A percentile compares a stretch with the other conserved stretches of the same genome.
Evolutionary conservation across 2,888 invertebrate species (phyloP).

Genomic region (Leucophora obtusa): DNA sequence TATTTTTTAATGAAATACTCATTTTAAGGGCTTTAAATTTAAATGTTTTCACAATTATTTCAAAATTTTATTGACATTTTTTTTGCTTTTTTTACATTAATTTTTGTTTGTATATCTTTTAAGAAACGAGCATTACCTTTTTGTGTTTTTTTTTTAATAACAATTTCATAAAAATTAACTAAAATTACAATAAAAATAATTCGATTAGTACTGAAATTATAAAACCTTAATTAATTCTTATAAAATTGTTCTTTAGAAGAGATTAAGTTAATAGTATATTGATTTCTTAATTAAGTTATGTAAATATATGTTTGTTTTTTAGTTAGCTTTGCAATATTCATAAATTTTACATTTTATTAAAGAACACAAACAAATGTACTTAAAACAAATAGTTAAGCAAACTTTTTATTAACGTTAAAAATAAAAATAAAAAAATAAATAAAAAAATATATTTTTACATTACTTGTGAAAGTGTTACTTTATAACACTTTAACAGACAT

Average conservation of each 20-base stretch:
- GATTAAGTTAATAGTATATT: slow-evolving; percentile 48
- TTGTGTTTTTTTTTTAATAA: slow-evolving; percentile 28
- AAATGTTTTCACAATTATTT: slow-evolving; percentile 40
- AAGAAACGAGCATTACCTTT: slow-evolving; percentile 56
- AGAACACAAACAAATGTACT: slow-evolving; percentile 55
- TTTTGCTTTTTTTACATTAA: slow-evolving; percentile 47
- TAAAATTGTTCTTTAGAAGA: slow-evolving; percentile 34
- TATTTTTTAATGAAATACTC: slow-evolving; percentile 1
- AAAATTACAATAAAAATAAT: slow-evolving; percentile 11
- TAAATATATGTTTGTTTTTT: slow-evolving; percentile 52
- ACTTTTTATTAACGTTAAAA: slow-evolving; percentile 36
- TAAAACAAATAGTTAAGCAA: slow-evolving; percentile 49
- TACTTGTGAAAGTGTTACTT: slow-evolving; percentile 35
- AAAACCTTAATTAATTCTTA: slow-evolving; percentile 31
- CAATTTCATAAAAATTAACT: slow-evolving; percentile 47
- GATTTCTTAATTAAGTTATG: slow-evolving; percentile 53
- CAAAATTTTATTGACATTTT: slow-evolving; percentile 50
- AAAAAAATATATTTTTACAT: slow-evolving; percentile 51
- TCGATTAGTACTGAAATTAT: background rate
- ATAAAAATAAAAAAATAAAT: slow-evolving; percentile 51
- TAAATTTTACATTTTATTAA: slow-evolving; percentile 38
- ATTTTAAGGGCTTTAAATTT: slow-evolving; percentile 23
- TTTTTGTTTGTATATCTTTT: slow-evolving; percentile 47
- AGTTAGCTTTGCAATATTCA: slow-evolving; percentile 54
- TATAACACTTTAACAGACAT: slow-evolving; percentile 30